These are phyloP conservation scores for Dastarcus helophoroides DNA, from an alignment of 2,888 invertebrate genomes.

Conservation along the genomic window DNA sequence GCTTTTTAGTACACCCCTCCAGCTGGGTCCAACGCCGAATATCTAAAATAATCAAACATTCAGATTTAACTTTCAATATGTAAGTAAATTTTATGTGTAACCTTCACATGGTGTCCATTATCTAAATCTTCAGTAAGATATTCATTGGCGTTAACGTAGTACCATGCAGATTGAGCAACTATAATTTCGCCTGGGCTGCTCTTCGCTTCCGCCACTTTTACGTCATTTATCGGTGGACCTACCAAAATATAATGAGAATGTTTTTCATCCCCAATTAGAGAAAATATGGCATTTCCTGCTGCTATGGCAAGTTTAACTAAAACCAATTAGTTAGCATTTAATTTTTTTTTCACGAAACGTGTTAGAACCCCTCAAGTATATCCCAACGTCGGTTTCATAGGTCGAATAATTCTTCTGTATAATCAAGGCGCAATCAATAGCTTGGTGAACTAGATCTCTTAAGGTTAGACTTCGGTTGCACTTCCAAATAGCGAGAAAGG, in stretches of 20 bases:
- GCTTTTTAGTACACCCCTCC: too few relatives aligned
- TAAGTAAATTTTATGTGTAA: conserved; percentile 17
- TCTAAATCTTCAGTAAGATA: conserved; percentile 44
- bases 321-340: conserved; percentile 9
- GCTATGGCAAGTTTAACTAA: conserved; percentile 54
- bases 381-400: conserved; percentile 49
- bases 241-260: conserved; percentile 48
- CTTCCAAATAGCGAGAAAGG: conserved; percentile 58
- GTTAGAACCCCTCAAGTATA: conserved; percentile 51
- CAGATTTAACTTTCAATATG: too few relatives aligned
- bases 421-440: conserved; percentile 54
- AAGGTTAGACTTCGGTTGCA: conserved; percentile 39
- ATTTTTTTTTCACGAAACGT: too few relatives aligned
- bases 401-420: conserved; percentile 56
- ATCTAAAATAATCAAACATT: too few relatives aligned
- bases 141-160: conserved; percentile 47
- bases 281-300: conserved; percentile 46
- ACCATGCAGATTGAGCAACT: conserved; percentile 47
- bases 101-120: conserved; percentile 42
- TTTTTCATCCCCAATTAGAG: conserved; percentile 42
- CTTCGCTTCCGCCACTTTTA: conserved; percentile 40
- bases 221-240: conserved; percentile 52
- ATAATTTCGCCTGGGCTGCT: conserved; percentile 50
- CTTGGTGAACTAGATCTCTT: conserved; percentile 49
- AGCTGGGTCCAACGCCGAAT: too few relatives aligned